Percentiles rank a stretch among this genome's conserved stretches.
These are phyloP conservation scores for Rallus crepitans DNA, from an alignment of 2,797 vertebrate species.

Conservation along the genomic window DNA sequence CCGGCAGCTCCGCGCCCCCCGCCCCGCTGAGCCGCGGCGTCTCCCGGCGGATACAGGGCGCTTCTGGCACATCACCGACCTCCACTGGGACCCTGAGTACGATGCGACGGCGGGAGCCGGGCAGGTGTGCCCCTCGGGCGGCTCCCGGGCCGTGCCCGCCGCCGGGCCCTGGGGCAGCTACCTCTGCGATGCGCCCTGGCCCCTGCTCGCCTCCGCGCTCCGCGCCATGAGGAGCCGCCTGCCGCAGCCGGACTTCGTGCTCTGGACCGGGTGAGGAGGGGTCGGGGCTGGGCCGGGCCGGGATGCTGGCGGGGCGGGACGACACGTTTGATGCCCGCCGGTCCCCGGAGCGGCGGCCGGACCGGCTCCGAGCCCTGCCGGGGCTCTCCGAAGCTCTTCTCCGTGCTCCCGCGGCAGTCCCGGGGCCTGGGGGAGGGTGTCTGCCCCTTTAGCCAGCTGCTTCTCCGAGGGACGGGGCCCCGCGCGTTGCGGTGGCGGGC, in stretches of 20 bases:
- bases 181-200: conserved; percentile 90
- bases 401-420: background rate
- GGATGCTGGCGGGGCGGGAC: background rate
- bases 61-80: conserved; percentile 95
- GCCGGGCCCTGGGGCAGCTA: conserved; percentile 90
- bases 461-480: background rate
- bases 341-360: background rate
- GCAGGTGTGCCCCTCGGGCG: conserved; percentile 86
- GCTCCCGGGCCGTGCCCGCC: conserved; percentile 72
- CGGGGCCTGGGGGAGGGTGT: background rate
- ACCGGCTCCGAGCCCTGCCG: background rate
- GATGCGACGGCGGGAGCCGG: conserved; percentile 68
- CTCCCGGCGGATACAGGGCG: conserved; percentile 66
- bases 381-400: background rate
- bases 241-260: conserved; percentile 89
- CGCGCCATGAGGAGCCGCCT: conserved; percentile 86
- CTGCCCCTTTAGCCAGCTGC: too few relatives aligned
- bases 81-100: conserved; percentile 91
- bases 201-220: conserved; percentile 86
- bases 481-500: fast-evolving
- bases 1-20: background rate
- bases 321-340: too few relatives aligned
- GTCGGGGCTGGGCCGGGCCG: background rate
- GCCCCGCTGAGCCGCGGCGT: background rate
- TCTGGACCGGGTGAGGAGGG: conserved; percentile 92